Conservation (phyloP, 2,797 vertebrate genomes). For the Dallia pectoralis region DNA sequence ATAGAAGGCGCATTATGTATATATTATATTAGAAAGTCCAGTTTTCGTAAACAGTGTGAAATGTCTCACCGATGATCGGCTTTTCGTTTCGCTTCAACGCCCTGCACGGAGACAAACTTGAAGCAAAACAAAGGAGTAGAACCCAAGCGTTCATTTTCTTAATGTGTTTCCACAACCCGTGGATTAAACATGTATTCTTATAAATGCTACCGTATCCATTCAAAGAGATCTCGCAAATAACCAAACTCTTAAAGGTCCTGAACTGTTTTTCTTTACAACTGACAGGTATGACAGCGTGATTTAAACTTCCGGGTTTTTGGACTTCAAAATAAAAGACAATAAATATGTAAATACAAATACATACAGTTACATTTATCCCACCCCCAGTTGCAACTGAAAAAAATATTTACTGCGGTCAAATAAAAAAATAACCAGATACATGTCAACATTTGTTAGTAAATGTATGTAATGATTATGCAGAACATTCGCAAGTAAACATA, state of each 20-base stretch:
- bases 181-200: background rate
- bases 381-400: too few species aligned
- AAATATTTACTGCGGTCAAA: too few species aligned
- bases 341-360: too few species aligned
- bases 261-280: background rate
- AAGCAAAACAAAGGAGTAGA: background rate
- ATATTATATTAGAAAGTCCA: background rate
- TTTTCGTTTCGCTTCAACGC: slow-evolving; percentile 46
- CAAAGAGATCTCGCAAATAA: background rate
- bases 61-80: slow-evolving; percentile 68
- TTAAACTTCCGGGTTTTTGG: background rate
- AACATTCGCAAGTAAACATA: too few species aligned
- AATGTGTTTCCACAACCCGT: background rate
- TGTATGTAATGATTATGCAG: too few species aligned
- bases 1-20: background rate
- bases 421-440: too few species aligned
- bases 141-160: background rate
- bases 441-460: too few species aligned
- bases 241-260: background rate
- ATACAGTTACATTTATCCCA: too few species aligned
- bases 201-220: background rate
- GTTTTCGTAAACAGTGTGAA: background rate
- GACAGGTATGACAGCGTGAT: background rate
- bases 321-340: background rate
- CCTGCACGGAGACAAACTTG: background rate